A percentile compares a stretch with the other conserved stretches of the same genome.
phyloP scores from a whole-genome alignment of 2,888 invertebrate genomes.

The Agonopterix arenella region DNA sequence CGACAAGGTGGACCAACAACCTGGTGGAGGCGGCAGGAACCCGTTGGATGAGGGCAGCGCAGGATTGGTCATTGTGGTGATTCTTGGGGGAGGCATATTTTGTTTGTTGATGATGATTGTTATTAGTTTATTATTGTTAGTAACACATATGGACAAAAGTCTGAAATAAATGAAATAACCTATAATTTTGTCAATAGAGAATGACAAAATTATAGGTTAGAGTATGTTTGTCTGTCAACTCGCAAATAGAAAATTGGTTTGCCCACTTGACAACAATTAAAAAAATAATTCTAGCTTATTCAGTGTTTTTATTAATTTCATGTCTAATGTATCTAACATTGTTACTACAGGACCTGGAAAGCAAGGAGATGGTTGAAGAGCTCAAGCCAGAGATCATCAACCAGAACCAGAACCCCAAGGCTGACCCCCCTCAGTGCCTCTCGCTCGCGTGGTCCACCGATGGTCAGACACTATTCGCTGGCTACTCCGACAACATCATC shows the following conservation, averaged over 20 bases:
- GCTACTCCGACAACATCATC: constrained; percentile 98
- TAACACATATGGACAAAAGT: too few relatives aligned
- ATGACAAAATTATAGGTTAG: too few relatives aligned
- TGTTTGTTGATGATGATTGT: neutral
- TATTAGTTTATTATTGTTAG: neutral
- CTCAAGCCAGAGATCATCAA: constrained; percentile 96
- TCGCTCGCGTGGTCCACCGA: constrained; percentile 99
- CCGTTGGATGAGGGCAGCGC: too few relatives aligned
- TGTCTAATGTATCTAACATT: neutral
- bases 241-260: neutral
- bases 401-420: constrained; percentile 83
- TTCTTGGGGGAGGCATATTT: too few relatives aligned
- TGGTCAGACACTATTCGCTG: constrained; percentile 98
- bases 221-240: neutral
- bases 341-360: constrained; percentile 94
- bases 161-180: too few relatives aligned
- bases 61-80: too few relatives aligned
- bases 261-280: neutral
- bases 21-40: too few relatives aligned
- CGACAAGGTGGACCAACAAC: too few relatives aligned
- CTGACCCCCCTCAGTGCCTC: constrained; percentile 96
- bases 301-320: neutral
- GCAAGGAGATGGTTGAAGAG: constrained; percentile 99
- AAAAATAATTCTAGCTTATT: neutral
- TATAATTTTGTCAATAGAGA: too few relatives aligned